Evolutionary conservation across 2,888 invertebrate species (phyloP).

Genomic region (Heliconius erato): DNA sequence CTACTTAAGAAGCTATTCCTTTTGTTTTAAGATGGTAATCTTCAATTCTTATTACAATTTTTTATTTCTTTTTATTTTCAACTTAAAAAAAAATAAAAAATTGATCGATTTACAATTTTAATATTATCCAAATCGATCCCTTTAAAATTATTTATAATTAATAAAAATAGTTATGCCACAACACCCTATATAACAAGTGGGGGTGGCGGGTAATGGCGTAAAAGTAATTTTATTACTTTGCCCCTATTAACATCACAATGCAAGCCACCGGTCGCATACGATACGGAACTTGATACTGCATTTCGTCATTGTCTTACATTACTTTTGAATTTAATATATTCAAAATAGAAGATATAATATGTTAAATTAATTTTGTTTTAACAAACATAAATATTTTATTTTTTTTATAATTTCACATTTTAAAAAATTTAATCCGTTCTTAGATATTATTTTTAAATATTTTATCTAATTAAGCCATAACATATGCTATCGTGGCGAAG

Average conservation of each 20-base stretch:
- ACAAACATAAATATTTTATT: too few species aligned
- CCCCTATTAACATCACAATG: conserved; percentile 86
- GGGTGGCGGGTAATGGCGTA: conserved; percentile 84
- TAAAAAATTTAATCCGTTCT: background rate
- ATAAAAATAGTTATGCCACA: conserved; percentile 60
- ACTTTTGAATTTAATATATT: conserved; percentile 40
- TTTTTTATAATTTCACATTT: too few species aligned
- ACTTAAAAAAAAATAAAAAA: background rate
- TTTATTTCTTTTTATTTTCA: background rate
- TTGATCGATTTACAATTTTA: background rate
- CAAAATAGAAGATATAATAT: conserved; percentile 7
- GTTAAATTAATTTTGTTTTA: background rate
- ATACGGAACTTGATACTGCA: conserved; percentile 69
- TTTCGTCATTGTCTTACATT: conserved; percentile 59
- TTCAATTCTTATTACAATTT: background rate
- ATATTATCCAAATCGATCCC: background rate
- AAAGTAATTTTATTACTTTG: conserved; percentile 86
- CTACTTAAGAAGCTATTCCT: too few species aligned
- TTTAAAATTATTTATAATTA: background rate
- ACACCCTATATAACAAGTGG: conserved; percentile 78
- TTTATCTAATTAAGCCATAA: background rate
- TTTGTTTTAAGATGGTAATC: too few species aligned
- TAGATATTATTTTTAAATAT: background rate
- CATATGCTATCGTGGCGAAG: too few species aligned
- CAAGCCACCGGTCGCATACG: conserved; percentile 79